Percentiles rank a stretch among this genome's conserved stretches.
Conservation (phyloP, 53 echinoderm and acorn worm species). For the Echinometra lucunter region DNA sequence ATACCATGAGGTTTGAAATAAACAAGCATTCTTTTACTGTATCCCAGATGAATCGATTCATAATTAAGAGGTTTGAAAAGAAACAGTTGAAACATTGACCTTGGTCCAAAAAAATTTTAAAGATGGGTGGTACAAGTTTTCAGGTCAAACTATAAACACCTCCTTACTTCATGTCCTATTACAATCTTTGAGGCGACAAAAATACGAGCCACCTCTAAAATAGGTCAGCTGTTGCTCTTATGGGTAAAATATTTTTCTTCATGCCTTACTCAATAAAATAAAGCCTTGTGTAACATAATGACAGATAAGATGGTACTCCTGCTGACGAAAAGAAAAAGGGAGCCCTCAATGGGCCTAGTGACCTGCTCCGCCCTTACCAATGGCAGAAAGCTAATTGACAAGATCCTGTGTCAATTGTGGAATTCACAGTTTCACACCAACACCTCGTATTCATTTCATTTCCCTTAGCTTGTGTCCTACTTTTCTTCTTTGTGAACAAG, state of each 20-base stretch:
- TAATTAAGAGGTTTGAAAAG: not conserved
- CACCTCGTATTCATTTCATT: constrained; percentile 52
- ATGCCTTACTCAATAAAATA: not conserved
- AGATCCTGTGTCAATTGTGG: constrained; percentile 26
- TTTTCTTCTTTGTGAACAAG: constrained; percentile 7
- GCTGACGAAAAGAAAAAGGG: not conserved
- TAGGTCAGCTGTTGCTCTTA: not conserved
- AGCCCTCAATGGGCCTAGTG: not conserved
- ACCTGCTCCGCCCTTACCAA: constrained; percentile 47
- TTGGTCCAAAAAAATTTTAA: not conserved
- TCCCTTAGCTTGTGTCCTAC: constrained; percentile 45
- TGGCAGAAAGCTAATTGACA: constrained; percentile 46
- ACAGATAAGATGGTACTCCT: not conserved
- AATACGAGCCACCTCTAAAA: not conserved
- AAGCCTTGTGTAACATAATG: not conserved
- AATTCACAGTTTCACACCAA: constrained; percentile 63
- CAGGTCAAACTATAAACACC: not conserved
- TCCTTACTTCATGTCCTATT: not conserved
- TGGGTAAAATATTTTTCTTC: constrained; percentile 18
- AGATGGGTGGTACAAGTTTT: constrained; percentile 18
- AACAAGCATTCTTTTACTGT: not conserved
- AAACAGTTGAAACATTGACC: not conserved
- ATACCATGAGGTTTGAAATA: not conserved
- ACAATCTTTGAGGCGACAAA: not conserved
- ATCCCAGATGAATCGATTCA: not conserved